Conservation (phyloP, 2,113 vertebrate genomes). For the Charina bottae region DNA sequence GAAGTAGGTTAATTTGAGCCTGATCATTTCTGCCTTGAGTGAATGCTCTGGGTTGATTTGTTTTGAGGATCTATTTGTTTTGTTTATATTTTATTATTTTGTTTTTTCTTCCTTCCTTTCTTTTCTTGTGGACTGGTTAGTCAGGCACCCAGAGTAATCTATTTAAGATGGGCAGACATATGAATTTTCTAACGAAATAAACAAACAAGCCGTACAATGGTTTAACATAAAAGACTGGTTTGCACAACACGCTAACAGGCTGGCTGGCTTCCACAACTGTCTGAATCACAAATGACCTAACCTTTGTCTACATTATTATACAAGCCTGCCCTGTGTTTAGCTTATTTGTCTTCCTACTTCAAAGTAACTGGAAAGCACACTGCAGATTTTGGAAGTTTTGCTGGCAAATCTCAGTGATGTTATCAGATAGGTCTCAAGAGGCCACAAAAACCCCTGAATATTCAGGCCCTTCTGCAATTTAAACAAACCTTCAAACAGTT, state of each 20-base stretch:
- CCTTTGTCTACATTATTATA: not conserved
- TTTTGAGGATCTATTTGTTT: not conserved
- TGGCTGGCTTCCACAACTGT: not conserved
- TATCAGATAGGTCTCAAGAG: not conserved
- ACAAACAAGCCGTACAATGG: not conserved
- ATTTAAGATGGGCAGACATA: not conserved
- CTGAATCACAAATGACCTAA: constrained; percentile 1
- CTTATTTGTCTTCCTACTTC: not conserved
- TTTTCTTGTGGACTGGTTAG: not conserved
- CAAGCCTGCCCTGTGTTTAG: not conserved
- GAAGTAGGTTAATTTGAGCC: not conserved
- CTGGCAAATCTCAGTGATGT: not conserved
- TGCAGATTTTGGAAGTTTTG: not conserved
- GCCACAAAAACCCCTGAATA: not conserved
- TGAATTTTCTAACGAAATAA: not conserved
- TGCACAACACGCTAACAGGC: not conserved
- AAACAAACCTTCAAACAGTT: not conserved
- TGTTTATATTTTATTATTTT: not conserved
- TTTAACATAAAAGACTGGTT: not conserved
- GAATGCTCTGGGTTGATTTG: not conserved
- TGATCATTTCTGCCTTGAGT: not conserved
- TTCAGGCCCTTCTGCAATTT: not conserved
- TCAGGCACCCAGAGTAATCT: not conserved
- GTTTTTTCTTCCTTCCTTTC: not conserved
- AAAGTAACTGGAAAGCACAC: not conserved